Evolutionary conservation across 37 sponge, comb jelly and placozoan species (phyloP).

Genomic region (Oopsacas minuta): DNA sequence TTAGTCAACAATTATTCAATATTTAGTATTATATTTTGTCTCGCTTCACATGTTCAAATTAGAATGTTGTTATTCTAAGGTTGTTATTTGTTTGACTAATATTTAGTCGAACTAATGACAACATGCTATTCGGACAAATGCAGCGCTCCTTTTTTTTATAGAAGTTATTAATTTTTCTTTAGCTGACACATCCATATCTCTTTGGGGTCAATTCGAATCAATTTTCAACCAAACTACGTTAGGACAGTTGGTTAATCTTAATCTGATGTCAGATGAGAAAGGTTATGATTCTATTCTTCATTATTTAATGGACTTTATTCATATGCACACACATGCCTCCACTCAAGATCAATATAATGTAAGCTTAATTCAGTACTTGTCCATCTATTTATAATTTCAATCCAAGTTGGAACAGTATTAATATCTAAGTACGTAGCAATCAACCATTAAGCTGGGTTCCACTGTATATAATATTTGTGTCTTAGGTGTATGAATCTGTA

Average conservation of each 20-base stretch:
- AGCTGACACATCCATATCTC: background rate
- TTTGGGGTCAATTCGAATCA: background rate
- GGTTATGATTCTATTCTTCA: background rate
- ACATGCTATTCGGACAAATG: no score
- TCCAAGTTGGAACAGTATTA: no score
- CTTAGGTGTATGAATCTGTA: background rate
- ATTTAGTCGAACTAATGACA: no score
- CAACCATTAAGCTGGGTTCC: no score
- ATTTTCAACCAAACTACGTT: background rate
- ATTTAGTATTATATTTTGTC: no score
- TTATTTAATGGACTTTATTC: background rate
- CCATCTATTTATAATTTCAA: background rate
- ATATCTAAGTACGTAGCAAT: no score
- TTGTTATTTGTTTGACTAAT: no score
- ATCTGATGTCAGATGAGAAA: background rate
- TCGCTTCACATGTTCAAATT: no score
- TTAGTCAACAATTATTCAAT: background rate
- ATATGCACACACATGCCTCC: background rate
- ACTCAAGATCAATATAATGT: background rate
- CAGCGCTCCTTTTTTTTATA: no score
- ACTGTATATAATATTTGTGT: no score
- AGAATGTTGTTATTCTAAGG: no score
- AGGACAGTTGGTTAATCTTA: background rate
- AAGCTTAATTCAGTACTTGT: background rate
- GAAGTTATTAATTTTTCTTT: background rate